Base-by-base conservation (phyloP, 2,797 vertebrate genomes). In the Scolopax bukidnonensis region DNA sequence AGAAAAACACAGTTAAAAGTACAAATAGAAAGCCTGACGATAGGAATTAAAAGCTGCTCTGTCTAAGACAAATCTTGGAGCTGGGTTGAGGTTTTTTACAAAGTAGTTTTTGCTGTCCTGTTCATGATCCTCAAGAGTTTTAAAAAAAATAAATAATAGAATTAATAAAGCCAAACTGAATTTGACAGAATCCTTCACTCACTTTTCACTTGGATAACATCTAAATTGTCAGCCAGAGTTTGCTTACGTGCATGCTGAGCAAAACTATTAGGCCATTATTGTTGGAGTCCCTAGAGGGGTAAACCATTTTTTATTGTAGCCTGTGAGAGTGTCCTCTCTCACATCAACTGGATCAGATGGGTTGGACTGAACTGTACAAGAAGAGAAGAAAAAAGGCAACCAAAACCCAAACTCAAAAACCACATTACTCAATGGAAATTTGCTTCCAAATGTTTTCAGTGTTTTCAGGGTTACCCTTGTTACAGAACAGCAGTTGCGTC, bases 381-480 rank as follows among this genome's bases (percentile, higher is more conserved):
- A 75, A 67, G 20, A 84, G 12, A 54, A 74, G 18, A 21, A 81
- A 87, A 77, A 78, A 67, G 33, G 16, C 33, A 87, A 84, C 21
- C 15, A 73, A 57, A 40, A 4, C 19, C 21, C 54, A 63, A 40
- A 86, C 2, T 82, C 6, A 67, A 88, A 81, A 54, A 61, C 32
- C 10, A 24, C 32, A 54, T 91, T 57, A 51, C 16, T 89, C n/a
- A 75, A 70, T 21, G 47, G 77, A 91, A 91, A 73, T 90, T 81
- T 75, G 41, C 61, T 75, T 86, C 57, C 41, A 80, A 41, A n/a
- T 18, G 7, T 83, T 91, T 92, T 81, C 64, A 45, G 53, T 54
- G 51, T 70, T 85, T 83, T 84, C 45, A 83, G 56, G 38, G 32
- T 84, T 77, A 40, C 45, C 53, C 15, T 1, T 89, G 40, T 69